phyloP scores from a whole-genome alignment of 2,888 invertebrate species.

The Tryphoninae sp. region DNA sequence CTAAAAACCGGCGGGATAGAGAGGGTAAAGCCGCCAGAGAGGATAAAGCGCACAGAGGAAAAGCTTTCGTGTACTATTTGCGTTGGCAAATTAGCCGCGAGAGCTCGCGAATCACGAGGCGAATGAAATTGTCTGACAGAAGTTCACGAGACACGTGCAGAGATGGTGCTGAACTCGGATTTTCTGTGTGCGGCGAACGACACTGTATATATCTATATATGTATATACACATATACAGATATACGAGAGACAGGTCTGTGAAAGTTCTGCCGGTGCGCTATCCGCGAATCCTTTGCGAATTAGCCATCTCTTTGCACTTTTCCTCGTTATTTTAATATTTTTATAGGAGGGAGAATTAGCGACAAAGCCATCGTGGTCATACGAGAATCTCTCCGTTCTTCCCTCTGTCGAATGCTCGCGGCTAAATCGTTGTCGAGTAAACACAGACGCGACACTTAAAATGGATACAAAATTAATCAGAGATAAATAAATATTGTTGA shows the following conservation, averaged over 20 bases:
- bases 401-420: slow-evolving; percentile 6
- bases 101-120: slow-evolving; percentile 59
- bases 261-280: slow-evolving; percentile 44
- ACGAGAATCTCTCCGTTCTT: slow-evolving; percentile 18
- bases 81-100: slow-evolving; percentile 60
- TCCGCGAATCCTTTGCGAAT: slow-evolving; percentile 55
- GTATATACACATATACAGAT: slow-evolving; percentile 36
- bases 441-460: not conserved
- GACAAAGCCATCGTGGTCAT: slow-evolving; percentile 45
- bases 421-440: slow-evolving; percentile 27
- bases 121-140: slow-evolving; percentile 60
- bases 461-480: slow-evolving; percentile 3
- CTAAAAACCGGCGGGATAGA: not conserved
- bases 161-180: slow-evolving; percentile 32
- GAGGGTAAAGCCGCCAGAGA: not conserved
- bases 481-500: no score
- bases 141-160: slow-evolving; percentile 40
- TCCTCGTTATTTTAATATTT: slow-evolving; percentile 50
- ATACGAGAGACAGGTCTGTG: slow-evolving; percentile 12
- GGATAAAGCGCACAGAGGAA: slow-evolving; percentile 38
- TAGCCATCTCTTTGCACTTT: slow-evolving; percentile 34
- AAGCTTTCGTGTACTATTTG: slow-evolving; percentile 54
- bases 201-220: slow-evolving; percentile 47
- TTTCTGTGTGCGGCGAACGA: slow-evolving; percentile 21
- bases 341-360: slow-evolving; percentile 49